Conservation (phyloP, 2,888 invertebrate genomes). For the Tuta absoluta region DNA sequence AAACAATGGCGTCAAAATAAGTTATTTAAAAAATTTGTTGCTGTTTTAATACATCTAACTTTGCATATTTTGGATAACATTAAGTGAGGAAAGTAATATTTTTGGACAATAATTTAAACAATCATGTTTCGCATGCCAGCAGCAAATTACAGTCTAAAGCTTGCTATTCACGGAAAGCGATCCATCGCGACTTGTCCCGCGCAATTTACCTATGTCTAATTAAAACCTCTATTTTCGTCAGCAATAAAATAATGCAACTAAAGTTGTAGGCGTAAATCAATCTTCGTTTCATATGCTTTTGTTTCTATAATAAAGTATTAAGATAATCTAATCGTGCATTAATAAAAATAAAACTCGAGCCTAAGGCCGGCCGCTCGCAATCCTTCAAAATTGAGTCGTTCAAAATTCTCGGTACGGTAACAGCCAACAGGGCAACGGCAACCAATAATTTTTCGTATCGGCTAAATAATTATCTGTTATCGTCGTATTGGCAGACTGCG, state of each 20-base stretch:
- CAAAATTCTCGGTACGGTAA: constrained; percentile 57
- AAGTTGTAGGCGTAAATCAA: background rate
- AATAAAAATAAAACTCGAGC: constrained; percentile 27
- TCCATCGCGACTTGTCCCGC: no score
- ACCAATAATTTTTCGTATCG: constrained; percentile 74
- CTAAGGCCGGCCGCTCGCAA: constrained; percentile 25
- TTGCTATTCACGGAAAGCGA: no score
- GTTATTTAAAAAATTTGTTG: no score
- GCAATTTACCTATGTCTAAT: background rate
- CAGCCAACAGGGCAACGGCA: constrained; percentile 38
- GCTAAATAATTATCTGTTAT: constrained; percentile 75
- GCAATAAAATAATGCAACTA: background rate
- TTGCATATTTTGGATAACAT: no score
- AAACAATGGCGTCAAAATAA: no score
- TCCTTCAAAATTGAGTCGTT: constrained; percentile 66
- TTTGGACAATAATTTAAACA: no score
- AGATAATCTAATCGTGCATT: constrained; percentile 28
- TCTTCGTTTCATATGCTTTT: background rate
- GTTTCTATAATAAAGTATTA: constrained; percentile 24
- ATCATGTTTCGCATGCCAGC: no score
- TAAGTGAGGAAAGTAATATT: no score
- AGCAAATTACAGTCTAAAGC: no score
- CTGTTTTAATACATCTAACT: no score
- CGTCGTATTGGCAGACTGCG: constrained; percentile 64
- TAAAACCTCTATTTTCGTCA: background rate